A percentile compares a stretch with the other conserved stretches of the same genome.
Evolutionary conservation across 2,113 vertebrate genomes (phyloP).

Genomic region (Bufo gargarizans): DNA sequence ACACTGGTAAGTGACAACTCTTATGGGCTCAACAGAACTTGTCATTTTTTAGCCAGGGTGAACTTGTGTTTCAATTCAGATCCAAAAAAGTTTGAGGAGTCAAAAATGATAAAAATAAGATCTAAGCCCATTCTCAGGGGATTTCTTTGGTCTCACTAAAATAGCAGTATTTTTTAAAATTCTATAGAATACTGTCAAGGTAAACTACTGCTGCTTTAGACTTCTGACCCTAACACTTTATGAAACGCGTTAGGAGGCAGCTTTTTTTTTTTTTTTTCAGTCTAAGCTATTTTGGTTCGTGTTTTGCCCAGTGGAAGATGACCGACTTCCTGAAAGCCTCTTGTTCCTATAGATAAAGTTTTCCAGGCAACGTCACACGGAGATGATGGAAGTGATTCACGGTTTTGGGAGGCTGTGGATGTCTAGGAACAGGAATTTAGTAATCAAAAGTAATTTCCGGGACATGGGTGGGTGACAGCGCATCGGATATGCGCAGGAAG

Average conservation of each 20-base stretch:
- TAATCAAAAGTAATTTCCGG: conserved; percentile 18
- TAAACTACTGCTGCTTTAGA: neutral
- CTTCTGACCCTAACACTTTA: neutral
- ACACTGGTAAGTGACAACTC: neutral
- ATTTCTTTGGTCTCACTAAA: too few relatives aligned
- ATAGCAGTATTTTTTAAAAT: too few relatives aligned
- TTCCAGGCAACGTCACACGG: neutral
- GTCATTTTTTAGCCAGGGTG: neutral
- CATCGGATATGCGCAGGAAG: neutral
- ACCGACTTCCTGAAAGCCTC: conserved; percentile 8
- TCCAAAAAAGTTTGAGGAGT: too few relatives aligned
- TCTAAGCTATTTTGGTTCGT: neutral
- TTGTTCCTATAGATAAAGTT: conserved; percentile 20
- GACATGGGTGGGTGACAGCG: conserved; percentile 1
- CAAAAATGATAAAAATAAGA: too few relatives aligned
- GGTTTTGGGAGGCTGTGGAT: neutral
- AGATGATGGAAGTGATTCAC: conserved; percentile 25
- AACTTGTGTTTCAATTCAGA: too few relatives aligned
- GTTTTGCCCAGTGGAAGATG: conserved; percentile 18
- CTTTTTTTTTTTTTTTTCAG: neutral
- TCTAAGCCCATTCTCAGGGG: too few relatives aligned
- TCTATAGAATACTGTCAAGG: neutral
- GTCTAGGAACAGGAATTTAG: conserved; percentile 33
- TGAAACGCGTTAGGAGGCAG: neutral
- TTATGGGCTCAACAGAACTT: neutral